Evolutionary conservation across 2,797 vertebrate species (phyloP).

Genomic region (Pampus argenteus): DNA sequence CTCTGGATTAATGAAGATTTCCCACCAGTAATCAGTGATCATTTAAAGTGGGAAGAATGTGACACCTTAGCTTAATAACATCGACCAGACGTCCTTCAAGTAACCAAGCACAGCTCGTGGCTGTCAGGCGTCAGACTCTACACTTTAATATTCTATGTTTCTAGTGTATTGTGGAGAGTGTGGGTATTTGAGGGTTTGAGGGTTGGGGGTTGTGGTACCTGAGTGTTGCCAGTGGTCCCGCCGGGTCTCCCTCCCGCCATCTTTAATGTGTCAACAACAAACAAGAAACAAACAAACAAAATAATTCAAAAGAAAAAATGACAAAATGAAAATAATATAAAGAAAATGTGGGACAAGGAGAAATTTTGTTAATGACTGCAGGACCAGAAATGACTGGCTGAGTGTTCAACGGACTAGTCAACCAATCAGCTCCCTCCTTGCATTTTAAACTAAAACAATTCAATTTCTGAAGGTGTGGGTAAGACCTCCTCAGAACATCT

Average conservation of each 20-base stretch:
- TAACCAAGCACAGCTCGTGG: constrained; percentile 8
- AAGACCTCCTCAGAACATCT: neutral
- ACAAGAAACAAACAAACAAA: constrained; percentile 48
- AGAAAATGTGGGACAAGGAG: constrained; percentile 71
- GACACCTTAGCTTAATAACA: neutral
- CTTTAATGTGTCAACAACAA: constrained; percentile 77
- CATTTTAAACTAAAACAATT: constrained; percentile 5
- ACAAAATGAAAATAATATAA: constrained; percentile 55
- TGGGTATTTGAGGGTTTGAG: constrained; percentile 32
- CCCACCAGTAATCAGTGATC: neutral
- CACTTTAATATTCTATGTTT: neutral
- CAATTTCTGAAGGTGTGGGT: neutral
- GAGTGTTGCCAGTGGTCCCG: constrained; percentile 85
- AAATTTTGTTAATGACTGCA: constrained; percentile 76
- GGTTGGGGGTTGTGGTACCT: constrained; percentile 78
- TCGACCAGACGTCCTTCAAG: neutral
- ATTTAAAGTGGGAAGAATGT: neutral
- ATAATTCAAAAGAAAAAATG: constrained; percentile 52
- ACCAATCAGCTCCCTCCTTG: constrained; percentile 25
- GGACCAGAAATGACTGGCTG: constrained; percentile 57
- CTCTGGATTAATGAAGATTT: neutral
- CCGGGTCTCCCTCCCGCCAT: constrained; percentile 87
- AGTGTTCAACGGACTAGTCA: constrained; percentile 18
- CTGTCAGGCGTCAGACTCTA: constrained; percentile 3
- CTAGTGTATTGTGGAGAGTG: constrained; percentile 5